Evolutionary conservation across 2,797 vertebrate genomes (phyloP).

Genomic region (Sebastes taczanowskii): DNA sequence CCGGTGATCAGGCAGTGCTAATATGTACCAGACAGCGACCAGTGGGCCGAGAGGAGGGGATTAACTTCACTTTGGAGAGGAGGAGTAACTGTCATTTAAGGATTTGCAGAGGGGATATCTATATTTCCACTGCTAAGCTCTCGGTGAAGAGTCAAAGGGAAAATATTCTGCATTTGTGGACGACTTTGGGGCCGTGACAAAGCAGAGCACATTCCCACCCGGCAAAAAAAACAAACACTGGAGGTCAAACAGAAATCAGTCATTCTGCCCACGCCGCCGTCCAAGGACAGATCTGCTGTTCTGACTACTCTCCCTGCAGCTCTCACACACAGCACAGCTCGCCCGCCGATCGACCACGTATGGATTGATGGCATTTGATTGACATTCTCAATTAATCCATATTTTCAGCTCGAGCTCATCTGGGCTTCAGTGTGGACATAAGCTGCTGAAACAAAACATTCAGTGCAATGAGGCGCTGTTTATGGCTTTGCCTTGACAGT

Average conservation of each 20-base stretch:
- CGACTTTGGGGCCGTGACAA: constrained; percentile 22
- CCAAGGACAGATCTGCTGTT: constrained; percentile 34
- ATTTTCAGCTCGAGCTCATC: constrained; percentile 14
- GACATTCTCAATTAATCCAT: constrained; percentile 38
- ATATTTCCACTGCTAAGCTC: constrained; percentile 59
- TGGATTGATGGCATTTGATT: constrained; percentile 32
- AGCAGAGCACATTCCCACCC: not conserved
- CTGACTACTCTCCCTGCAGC: constrained; percentile 5
- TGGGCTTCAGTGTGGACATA: constrained; percentile 12
- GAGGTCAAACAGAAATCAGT: constrained; percentile 47
- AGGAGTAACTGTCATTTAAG: constrained; percentile 58
- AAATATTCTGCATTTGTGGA: constrained; percentile 19
- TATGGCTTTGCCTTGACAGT: constrained; percentile 44
- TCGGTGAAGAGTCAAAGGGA: constrained; percentile 39
- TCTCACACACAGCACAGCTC: constrained; percentile 3
- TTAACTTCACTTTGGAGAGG: constrained; percentile 66
- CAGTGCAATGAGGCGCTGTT: constrained; percentile 50
- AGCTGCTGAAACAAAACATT: constrained; percentile 47
- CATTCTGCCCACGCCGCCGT: constrained; percentile 20
- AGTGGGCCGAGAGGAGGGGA: constrained; percentile 55
- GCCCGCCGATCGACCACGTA: constrained; percentile 5
- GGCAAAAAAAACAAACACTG: not conserved
- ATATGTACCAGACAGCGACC: constrained; percentile 49
- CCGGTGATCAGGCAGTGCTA: constrained; percentile 51
- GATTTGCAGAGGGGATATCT: constrained; percentile 67